Conservation (phyloP, 1,140 invertebrate genomes). For the Trichogramma pretiosum region DNA sequence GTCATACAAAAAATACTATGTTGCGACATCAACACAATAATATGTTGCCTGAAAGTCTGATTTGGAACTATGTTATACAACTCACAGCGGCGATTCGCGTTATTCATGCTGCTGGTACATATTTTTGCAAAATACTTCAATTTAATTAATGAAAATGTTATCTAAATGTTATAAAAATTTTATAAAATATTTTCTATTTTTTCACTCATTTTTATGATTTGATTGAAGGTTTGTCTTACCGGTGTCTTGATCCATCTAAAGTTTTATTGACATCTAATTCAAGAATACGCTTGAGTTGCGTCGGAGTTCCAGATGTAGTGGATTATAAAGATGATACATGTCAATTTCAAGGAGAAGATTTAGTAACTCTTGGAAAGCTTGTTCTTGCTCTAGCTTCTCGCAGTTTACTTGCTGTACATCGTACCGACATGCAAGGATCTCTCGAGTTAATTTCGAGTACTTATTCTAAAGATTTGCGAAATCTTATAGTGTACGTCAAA, state of each 20-base stretch:
- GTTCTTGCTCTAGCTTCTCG: conserved; percentile 86
- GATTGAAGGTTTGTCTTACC: conserved; percentile 54
- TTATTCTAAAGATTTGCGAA: conserved; percentile 87
- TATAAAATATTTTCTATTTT: too few relatives aligned
- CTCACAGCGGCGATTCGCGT: conserved; percentile 86
- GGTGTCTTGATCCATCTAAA: conserved; percentile 84
- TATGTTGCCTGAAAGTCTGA: conserved; percentile 78
- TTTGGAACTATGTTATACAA: conserved; percentile 95
- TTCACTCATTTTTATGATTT: too few relatives aligned
- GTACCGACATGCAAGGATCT: conserved; percentile 75
- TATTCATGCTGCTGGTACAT: conserved; percentile 71
- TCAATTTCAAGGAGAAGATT: conserved; percentile 87
- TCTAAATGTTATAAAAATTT: neutral
- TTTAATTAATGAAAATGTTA: neutral
- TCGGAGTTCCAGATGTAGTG: conserved; percentile 76
- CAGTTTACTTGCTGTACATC: conserved; percentile 75
- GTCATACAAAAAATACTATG: conserved; percentile 74
- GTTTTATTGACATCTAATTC: conserved; percentile 69
- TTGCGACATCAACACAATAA: conserved; percentile 58
- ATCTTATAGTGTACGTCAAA: conserved; percentile 77
- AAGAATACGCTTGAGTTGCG: conserved; percentile 70
- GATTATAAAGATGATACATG: conserved; percentile 65
- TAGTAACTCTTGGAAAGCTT: conserved; percentile 82
- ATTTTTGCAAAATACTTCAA: neutral
- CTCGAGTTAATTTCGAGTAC: conserved; percentile 81